Evolutionary conservation across 2,113 vertebrate genomes (phyloP), one percentile per base, ranked within the genome.

Genomic region (Ctenodactylus gundi): DNA sequence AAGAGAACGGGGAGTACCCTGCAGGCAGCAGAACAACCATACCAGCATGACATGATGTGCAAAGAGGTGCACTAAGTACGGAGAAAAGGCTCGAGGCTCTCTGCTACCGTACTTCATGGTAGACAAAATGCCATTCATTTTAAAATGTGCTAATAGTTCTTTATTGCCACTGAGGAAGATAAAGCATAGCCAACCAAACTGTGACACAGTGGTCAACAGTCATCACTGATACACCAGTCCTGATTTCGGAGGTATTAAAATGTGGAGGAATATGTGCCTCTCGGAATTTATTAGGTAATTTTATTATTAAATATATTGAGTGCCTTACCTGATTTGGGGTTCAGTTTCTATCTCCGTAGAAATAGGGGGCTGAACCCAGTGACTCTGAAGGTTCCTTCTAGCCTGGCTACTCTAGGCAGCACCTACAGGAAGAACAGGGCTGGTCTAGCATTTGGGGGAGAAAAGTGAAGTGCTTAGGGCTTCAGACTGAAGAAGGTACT

Each of bases 241-340:
- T 73, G 36, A 91, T 51, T 83, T 94, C n/a, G 75, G 36, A 85
- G 58, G 80, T 81, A 4, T 57, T 85, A 31, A 78, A 68, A 84
- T 65, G 25, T 51, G 39, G 46, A 34, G 29, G 14, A 15, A 58
- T 78, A 60, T 39, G 17, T 72, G 7, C 68, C 88, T 53, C 68
- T 88, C 65, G 83, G 34, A 83, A 62, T 46, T 18, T 49, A n/a
- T 55, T 49, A 90, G 65, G 55, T 36, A 44, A 4, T 44, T 80
- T 73, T 14, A 62, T 7, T 67, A 15, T 67, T 73, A 78, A 86
- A 86, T 83, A 67, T 8, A 73, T 7, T 57, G 62, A 82, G 55
- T 34, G 64, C 55, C 77, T 90, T 49, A 62, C 27, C 77, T 88
- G 72, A 46, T 17, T 34, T 64, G 25, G 77, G 27, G 27, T 46